Evolutionary conservation across 2,797 vertebrate species (phyloP), one percentile per base, ranked within the genome.

Genomic region (Acanthurus tractus): DNA sequence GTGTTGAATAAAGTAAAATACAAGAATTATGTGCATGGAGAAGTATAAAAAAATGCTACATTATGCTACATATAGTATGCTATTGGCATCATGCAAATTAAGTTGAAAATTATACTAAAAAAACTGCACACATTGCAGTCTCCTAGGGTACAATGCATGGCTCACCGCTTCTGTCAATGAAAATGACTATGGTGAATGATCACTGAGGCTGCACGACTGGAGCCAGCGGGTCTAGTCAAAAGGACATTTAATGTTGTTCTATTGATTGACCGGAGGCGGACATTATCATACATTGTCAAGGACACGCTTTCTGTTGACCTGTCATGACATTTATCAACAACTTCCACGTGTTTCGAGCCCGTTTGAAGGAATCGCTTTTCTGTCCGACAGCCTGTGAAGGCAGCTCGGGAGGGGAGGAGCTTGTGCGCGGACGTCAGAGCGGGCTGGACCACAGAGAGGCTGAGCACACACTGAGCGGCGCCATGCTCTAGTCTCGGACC

Each of bases 401-500:
- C 69, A 42, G 0, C 88, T 2, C 0, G 0, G 1, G 4, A 10
- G 20, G 77, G 92, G 88, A 71, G 85, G 75, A 1, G 79, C 77
- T 74, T 76, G 23, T 14, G 13, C 0, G 18, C 0, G 8, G 6
- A 88, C 87, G 88, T 92, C 86, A 88, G 9, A 34, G 76, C 61
- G 56, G 89, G 86, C 70, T 20, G 77, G 70, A 1, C 18, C 81
- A 45, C n/a, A 42, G 73, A 63, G 70, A 58, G 76, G 81, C 78
- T 57, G 71, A 76, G 73, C 80, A 29, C 75, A 83, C 70, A 76
- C 69, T 0, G 78, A 88, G 74, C 85, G 87, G 86, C 90, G 91
- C 92, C 90, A 94, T 92, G 87, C 89, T 85, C 50, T 68, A 65
- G 50, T 48, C 17, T 22, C 70, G 59, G 78, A 70, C 67, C 54